Percentiles rank a stretch among this genome's conserved stretches.
Evolutionary conservation across 2,888 invertebrate species (phyloP).

Genomic region (Chironomus tentans): DNA sequence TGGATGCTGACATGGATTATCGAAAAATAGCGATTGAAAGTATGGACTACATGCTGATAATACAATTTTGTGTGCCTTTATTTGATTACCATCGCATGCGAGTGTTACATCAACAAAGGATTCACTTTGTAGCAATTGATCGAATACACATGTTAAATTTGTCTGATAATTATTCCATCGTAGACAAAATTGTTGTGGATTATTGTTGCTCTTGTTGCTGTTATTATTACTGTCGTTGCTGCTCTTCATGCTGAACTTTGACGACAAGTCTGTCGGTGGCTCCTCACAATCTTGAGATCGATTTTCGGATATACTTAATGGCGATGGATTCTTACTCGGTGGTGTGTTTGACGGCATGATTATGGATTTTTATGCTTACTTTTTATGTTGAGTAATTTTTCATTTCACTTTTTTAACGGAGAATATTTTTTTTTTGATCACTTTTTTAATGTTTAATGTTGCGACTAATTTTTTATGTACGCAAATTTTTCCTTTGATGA

Average conservation of each 20-base stretch:
- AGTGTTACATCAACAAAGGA: conserved; percentile 86
- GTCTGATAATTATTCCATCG: conserved; percentile 91
- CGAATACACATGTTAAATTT: conserved; percentile 80
- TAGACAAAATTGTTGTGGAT: conserved; percentile 78
- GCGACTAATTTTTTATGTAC: too few species aligned
- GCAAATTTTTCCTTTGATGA: too few species aligned
- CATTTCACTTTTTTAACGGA: too few species aligned
- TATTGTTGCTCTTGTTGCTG: conserved; percentile 4
- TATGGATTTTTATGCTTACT: neutral
- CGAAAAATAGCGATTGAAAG: conserved; percentile 81
- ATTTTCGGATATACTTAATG: conserved; percentile 17
- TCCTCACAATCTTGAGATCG: conserved; percentile 19
- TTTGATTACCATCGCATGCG: conserved; percentile 81
- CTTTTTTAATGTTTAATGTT: too few species aligned
- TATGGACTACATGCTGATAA: conserved; percentile 89
- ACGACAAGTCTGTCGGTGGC: neutral
- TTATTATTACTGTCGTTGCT: conserved; percentile 4
- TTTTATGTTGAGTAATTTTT: neutral
- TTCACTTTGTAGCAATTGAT: conserved; percentile 79
- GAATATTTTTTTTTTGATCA: too few species aligned
- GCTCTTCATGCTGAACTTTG: conserved; percentile 24
- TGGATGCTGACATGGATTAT: conserved; percentile 89
- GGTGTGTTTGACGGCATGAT: conserved; percentile 22
- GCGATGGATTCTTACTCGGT: conserved; percentile 19
- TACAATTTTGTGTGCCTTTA: conserved; percentile 90